Conservation (phyloP, 2,797 vertebrate species). For the Danio tinwini region DNA sequence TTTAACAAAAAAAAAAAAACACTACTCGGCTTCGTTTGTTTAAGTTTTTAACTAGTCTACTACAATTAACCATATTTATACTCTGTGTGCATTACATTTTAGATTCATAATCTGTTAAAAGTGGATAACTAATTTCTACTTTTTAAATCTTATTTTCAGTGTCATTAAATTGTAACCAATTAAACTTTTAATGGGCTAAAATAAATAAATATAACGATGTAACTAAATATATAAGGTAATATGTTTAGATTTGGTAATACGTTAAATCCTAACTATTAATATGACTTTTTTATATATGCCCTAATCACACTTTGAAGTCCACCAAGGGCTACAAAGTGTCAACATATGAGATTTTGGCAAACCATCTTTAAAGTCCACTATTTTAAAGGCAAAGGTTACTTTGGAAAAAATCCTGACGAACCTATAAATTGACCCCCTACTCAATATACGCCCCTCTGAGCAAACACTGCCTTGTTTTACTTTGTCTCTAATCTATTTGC, state of each 20-base stretch:
- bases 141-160: neutral
- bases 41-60: neutral
- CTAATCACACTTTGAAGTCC: neutral
- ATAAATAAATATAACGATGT: neutral
- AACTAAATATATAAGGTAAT: neutral
- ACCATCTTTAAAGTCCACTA: neutral
- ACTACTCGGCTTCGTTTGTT: neutral
- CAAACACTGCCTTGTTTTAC: neutral
- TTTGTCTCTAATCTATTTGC: neutral
- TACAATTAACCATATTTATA: neutral
- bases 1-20: neutral
- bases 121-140: neutral
- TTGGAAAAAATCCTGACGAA: slow-evolving; percentile 8
- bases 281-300: slow-evolving; percentile 1
- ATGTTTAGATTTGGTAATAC: neutral
- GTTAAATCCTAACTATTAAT: too few species aligned
- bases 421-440: slow-evolving; percentile 18
- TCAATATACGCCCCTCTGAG: slow-evolving; percentile 9
- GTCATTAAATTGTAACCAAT: neutral
- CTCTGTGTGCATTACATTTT: neutral
- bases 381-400: neutral
- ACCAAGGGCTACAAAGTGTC: neutral
- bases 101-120: neutral
- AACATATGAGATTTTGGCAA: neutral
- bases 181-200: neutral